These are phyloP conservation scores for Uria aalge DNA, from an alignment of 2,113 vertebrate species.

Conservation along the genomic window DNA sequence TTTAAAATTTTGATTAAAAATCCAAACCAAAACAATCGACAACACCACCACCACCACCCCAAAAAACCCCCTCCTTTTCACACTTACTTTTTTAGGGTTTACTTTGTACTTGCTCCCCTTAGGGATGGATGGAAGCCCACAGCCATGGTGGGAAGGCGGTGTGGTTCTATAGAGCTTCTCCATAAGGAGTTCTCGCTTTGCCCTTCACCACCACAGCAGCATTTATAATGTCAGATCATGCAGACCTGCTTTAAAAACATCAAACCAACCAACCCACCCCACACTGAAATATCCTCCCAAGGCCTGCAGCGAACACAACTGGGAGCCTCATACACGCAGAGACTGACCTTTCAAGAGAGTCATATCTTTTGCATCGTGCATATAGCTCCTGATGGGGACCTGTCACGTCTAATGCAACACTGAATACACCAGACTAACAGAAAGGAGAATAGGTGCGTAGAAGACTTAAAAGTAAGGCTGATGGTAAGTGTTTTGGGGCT, in stretches of 20 bases:
- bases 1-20: not conserved
- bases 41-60: too few species aligned
- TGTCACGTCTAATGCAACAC: fast-evolving
- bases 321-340: not conserved
- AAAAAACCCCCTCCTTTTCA: not conserved
- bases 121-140: not conserved
- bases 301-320: not conserved
- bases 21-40: not conserved
- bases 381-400: not conserved
- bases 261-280: not conserved
- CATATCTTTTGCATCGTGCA: not conserved
- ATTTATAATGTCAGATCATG: not conserved
- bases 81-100: not conserved
- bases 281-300: not conserved
- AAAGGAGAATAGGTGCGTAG: not conserved
- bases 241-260: not conserved
- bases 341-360: not conserved
- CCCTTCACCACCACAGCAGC: not conserved
- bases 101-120: not conserved
- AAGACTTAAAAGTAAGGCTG: not conserved
- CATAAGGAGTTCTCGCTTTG: not conserved
- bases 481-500: not conserved
- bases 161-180: not conserved
- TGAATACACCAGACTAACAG: not conserved
- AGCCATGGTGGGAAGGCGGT: not conserved